phyloP scores from a whole-genome alignment of 1,140 invertebrate species.

The Aphis craccivora region DNA sequence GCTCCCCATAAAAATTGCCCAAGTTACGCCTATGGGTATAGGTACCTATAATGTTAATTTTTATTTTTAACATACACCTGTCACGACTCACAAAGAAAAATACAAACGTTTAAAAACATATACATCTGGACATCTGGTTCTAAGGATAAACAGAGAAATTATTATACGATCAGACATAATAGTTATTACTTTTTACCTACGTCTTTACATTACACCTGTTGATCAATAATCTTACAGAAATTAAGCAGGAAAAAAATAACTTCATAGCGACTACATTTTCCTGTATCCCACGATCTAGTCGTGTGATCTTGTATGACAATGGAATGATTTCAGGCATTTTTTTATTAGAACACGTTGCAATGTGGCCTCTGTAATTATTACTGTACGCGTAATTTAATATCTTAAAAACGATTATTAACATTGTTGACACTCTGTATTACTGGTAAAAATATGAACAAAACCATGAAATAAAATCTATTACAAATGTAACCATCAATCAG shows the following conservation, averaged over 20 bases:
- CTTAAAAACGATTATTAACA: background rate
- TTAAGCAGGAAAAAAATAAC: background rate
- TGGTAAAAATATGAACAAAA: background rate
- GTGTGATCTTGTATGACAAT: background rate
- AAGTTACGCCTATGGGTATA: no score
- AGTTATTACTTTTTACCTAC: background rate
- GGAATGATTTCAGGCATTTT: conserved; percentile 25
- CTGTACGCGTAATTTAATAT: background rate
- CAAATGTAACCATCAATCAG: background rate
- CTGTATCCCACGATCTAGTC: conserved; percentile 35
- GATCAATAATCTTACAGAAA: background rate
- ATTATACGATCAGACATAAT: background rate
- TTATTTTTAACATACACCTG: conserved; percentile 42
- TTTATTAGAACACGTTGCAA: background rate
- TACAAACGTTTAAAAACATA: background rate
- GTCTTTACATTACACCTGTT: conserved; percentile 22
- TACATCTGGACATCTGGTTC: conserved; percentile 22
- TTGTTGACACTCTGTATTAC: background rate
- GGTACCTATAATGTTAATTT: background rate
- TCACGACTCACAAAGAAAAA: background rate
- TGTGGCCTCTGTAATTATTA: background rate
- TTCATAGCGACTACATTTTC: background rate
- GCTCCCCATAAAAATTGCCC: no score
- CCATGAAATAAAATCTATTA: background rate
- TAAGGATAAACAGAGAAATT: background rate